Conservation (phyloP, 2,888 invertebrate genomes). For the Campaea margaritaria region DNA sequence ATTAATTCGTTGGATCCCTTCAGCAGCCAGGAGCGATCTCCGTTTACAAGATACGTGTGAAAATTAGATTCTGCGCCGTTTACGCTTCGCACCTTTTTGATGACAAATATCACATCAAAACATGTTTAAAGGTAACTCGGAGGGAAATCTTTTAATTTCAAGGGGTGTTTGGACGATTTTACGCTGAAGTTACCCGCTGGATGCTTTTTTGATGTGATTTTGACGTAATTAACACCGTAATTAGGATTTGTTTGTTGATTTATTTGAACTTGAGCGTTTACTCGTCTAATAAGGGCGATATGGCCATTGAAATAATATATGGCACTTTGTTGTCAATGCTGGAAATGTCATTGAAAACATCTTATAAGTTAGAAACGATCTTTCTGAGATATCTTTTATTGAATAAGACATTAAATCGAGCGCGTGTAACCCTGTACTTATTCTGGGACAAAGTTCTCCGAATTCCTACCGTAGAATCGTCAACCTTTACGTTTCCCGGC, state of each 20-base stretch:
- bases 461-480: too few relatives aligned
- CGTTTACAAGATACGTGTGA: conserved; percentile 35
- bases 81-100: conserved; percentile 35
- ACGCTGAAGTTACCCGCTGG: conserved; percentile 7
- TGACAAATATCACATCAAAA: conserved; percentile 31
- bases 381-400: too few relatives aligned
- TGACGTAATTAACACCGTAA: not conserved
- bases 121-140: conserved; percentile 14
- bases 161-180: conserved; percentile 17
- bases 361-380: too few relatives aligned
- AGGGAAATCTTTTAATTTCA: conserved; percentile 24
- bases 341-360: too few relatives aligned
- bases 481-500: too few relatives aligned
- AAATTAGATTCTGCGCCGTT: conserved; percentile 40
- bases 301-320: too few relatives aligned
- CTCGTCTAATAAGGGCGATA: too few relatives aligned
- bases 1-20: conserved; percentile 36
- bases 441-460: too few relatives aligned
- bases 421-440: too few relatives aligned
- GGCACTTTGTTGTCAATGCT: too few relatives aligned
- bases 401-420: too few relatives aligned
- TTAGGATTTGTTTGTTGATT: not conserved
- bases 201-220: conserved; percentile 17
- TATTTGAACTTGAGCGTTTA: too few relatives aligned
- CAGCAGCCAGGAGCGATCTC: conserved; percentile 31